Conservation (phyloP, 1,140 invertebrate species). For the Temnothorax nylanderi region DNA sequence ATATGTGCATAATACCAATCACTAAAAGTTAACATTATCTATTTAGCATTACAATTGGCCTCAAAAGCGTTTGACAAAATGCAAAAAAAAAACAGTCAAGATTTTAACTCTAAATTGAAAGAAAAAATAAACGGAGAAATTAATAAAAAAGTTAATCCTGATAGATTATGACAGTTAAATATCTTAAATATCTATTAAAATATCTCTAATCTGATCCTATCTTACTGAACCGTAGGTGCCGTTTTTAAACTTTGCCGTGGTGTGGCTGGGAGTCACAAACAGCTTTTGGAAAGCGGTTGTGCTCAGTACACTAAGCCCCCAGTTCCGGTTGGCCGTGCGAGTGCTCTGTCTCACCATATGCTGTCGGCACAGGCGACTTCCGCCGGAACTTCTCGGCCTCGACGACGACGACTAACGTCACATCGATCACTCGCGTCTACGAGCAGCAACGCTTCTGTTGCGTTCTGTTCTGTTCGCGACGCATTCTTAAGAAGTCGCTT, state of each 20-base stretch:
- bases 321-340: constrained; percentile 94
- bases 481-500: constrained; percentile 80
- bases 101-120: background rate
- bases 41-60: background rate
- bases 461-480: constrained; percentile 70
- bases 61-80: background rate
- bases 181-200: background rate
- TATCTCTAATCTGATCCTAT: background rate
- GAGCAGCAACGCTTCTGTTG: constrained; percentile 66
- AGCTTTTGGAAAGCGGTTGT: constrained; percentile 98
- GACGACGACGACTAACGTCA: constrained; percentile 91
- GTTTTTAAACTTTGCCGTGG: constrained; percentile 95
- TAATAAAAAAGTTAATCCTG: background rate
- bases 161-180: background rate
- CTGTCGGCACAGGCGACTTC: constrained; percentile 92
- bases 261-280: constrained; percentile 97
- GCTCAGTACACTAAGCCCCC: constrained; percentile 94
- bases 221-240: constrained; percentile 88
- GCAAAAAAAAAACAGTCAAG: background rate
- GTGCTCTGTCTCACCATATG: constrained; percentile 96
- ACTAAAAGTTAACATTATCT: background rate
- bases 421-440: constrained; percentile 50
- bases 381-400: constrained; percentile 93
- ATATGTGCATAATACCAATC: background rate
- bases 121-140: background rate